These are phyloP conservation scores for Chionis minor DNA, from an alignment of 2,113 vertebrate genomes.

Conservation along the genomic window DNA sequence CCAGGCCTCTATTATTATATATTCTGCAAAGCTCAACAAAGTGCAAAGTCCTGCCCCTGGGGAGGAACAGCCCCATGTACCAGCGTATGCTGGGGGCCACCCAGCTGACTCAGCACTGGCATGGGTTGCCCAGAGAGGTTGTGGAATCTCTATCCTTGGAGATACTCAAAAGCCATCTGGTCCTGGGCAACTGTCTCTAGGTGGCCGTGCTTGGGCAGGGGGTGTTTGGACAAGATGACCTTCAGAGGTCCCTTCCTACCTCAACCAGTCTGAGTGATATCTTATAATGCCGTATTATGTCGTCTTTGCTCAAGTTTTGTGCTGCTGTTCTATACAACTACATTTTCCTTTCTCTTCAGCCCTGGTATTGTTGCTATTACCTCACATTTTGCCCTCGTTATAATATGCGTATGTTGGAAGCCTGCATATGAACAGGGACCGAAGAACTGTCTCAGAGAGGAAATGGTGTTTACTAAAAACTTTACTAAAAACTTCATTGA, in stretches of 20 bases:
- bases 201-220: background rate
- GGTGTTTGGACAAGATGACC: background rate
- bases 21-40: background rate
- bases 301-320: background rate
- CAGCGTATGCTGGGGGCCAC: background rate
- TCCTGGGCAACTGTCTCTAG: background rate
- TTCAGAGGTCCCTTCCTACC: background rate
- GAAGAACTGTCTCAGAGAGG: background rate
- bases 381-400: background rate
- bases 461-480: background rate
- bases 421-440: background rate
- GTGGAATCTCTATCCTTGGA: background rate
- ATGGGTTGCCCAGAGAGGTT: background rate
- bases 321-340: rapidly evolving
- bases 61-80: background rate
- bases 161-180: background rate
- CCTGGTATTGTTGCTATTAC: background rate
- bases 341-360: background rate
- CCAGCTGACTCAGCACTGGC: background rate
- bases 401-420: background rate
- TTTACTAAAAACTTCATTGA: background rate
- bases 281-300: background rate
- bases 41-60: background rate
- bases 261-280: background rate
- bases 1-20: background rate